Conservation (phyloP, 2,888 invertebrate species). For the Chaetogeoica ovagalla region DNA sequence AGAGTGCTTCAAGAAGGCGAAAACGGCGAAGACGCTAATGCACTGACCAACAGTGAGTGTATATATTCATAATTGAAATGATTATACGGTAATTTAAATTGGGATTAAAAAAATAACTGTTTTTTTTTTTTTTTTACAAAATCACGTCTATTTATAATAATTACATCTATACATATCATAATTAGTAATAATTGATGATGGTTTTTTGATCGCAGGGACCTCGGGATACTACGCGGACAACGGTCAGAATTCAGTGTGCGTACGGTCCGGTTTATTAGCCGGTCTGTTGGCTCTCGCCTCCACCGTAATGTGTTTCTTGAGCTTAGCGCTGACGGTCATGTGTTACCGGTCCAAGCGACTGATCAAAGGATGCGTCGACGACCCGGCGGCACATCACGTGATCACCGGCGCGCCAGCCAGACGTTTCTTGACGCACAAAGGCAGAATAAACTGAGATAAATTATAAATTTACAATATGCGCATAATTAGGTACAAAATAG, state of each 20-base stretch:
- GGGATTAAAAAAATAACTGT: no score
- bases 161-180: no score
- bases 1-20: slow-evolving; percentile 86
- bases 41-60: slow-evolving; percentile 56
- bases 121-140: no score
- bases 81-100: no score
- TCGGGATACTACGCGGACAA: slow-evolving; percentile 54
- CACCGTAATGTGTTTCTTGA: slow-evolving; percentile 71
- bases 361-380: slow-evolving; percentile 39
- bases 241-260: slow-evolving; percentile 66
- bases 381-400: slow-evolving; percentile 24
- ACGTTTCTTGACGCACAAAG: slow-evolving; percentile 69
- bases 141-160: no score
- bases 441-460: slow-evolving; percentile 64
- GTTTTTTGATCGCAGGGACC: slow-evolving; percentile 50
- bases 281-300: slow-evolving; percentile 71
- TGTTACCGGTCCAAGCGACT: slow-evolving; percentile 70
- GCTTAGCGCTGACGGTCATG: slow-evolving; percentile 73
- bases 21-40: slow-evolving; percentile 66
- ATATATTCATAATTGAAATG: no score
- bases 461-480: not conserved
- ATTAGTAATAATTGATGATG: no score
- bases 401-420: slow-evolving; percentile 56
- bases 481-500: not conserved
- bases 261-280: slow-evolving; percentile 67